Evolutionary conservation across 2,888 invertebrate species (phyloP), one percentile per base, ranked within the genome.

Genomic region (Empis livida): DNA sequence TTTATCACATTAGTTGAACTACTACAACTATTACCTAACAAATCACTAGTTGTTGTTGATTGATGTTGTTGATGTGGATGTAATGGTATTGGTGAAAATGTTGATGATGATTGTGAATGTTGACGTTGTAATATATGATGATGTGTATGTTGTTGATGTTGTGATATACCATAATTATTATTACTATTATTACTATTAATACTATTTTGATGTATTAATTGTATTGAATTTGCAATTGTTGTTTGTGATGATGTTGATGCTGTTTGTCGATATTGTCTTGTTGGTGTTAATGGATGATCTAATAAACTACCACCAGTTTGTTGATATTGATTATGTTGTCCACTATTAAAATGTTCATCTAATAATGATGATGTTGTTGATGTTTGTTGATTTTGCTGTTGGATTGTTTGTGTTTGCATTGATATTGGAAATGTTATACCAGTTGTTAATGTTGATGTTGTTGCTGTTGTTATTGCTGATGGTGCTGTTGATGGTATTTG

Each of bases 51-150:
- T 49, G 65, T 67, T 41, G 67, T 68, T 54, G 68, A 66, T 54
- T 68, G 68, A 53, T 68, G 64, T 50, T 65, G 61, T 56, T 68
- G 68, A 58, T 67, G 63, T 47, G 67, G 60, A 52, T 67, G 65
- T 50, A 66, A 48, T 37, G 67, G 67, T 53, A 66, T 60, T 46
- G 68, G 67, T 51, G 67, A 68, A 49, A 66, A 67, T 48, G 63
- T 66, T 30, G 68, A 68, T 55, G 68, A 67, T 47, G 64, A 62
- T n/a, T 45, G 43, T 43, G 67, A 68, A 51, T 66, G 67, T 54
- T 68, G 67, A 4, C 68, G 61, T 51, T 66, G 65, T 46, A 68
- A 56, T 20, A 47, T 37, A 44, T 50, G 46, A 37, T 46, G 47
- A 54, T 65, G 59, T 49, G 62, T 59, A 42, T 53, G 50, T 56